Conservation (phyloP, 2,797 vertebrate species). For the Pseudocheirus occidentalis region DNA sequence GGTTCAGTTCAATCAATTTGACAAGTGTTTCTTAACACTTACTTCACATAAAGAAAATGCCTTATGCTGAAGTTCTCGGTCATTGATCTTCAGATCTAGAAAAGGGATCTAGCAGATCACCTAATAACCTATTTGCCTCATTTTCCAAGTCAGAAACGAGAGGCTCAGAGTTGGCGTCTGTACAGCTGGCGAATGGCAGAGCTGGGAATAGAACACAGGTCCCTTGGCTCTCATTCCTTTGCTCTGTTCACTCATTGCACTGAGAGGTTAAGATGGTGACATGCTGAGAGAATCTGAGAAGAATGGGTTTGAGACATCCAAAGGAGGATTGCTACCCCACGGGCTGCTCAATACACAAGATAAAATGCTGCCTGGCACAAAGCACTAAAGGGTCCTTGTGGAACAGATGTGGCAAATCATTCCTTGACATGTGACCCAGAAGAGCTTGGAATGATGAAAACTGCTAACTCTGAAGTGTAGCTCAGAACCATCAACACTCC, state of each 20-base stretch:
- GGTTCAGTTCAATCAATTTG: neutral
- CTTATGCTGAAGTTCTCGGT: neutral
- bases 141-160: neutral
- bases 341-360: fast-evolving
- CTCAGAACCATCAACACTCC: neutral
- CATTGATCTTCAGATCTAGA: neutral
- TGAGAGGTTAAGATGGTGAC: neutral
- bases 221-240: neutral
- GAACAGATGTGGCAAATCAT: neutral
- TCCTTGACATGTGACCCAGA: neutral
- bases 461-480: neutral
- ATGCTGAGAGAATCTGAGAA: neutral
- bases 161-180: neutral
- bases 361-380: neutral
- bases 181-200: neutral
- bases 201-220: neutral
- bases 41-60: neutral
- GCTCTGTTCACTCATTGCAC: neutral
- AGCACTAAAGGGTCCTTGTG: neutral
- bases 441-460: neutral
- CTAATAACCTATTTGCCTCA: neutral
- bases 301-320: neutral
- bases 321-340: neutral
- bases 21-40: neutral
- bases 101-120: neutral